Percentiles rank a stretch among this genome's conserved stretches.
These are phyloP conservation scores for Scarus forsteni DNA, from an alignment of 2,797 vertebrate genomes.

Conservation along the genomic window DNA sequence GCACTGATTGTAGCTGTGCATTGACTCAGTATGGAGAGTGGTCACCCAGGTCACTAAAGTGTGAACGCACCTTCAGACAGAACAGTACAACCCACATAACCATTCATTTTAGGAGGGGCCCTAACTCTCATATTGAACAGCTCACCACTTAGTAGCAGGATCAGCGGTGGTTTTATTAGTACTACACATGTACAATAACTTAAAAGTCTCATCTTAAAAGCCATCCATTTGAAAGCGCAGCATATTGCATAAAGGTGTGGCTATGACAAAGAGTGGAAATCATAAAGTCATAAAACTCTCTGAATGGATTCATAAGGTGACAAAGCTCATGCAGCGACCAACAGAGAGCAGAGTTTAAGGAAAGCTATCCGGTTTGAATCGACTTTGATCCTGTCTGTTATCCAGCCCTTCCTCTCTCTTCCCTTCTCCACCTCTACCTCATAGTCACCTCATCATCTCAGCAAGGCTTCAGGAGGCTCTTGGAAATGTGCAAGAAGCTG, in stretches of 20 bases:
- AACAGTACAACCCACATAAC: too few species aligned
- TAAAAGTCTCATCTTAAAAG: constrained; percentile 18
- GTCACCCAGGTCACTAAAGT: too few species aligned
- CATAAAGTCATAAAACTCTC: constrained; percentile 42
- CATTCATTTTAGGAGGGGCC: too few species aligned
- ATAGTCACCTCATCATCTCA: constrained; percentile 75
- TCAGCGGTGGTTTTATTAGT: background rate
- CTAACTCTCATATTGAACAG: too few species aligned
- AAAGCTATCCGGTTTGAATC: constrained; percentile 56
- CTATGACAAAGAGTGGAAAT: constrained; percentile 25
- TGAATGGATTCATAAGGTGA: constrained; percentile 70
- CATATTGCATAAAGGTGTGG: constrained; percentile 33
- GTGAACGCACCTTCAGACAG: too few species aligned
- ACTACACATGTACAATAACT: constrained; percentile 1
- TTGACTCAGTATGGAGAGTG: too few species aligned
- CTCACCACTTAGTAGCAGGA: background rate
- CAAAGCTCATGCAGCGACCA: constrained; percentile 56
- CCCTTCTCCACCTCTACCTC: constrained; percentile 63
- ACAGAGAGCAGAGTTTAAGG: constrained; percentile 46
- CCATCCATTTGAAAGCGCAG: constrained; percentile 27
- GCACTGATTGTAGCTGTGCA: too few species aligned
- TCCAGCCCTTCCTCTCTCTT: constrained; percentile 48
- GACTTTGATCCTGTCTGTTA: constrained; percentile 59
- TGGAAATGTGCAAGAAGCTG: constrained; percentile 49
- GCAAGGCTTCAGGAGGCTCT: constrained; percentile 44